Conservation (phyloP, 2,113 vertebrate species). For the Phaethornis superciliosus region DNA sequence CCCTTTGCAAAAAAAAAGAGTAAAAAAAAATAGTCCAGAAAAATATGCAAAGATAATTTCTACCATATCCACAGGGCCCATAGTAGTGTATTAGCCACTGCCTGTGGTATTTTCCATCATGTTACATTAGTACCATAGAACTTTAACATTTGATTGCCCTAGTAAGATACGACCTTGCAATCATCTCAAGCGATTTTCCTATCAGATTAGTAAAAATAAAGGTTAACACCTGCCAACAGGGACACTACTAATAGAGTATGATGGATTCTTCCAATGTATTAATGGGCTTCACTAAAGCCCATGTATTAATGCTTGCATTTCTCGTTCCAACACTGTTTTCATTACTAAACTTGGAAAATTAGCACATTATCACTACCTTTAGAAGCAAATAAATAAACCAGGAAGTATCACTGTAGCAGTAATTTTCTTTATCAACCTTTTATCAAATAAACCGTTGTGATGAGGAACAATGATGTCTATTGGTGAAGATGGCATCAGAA, state of each 20-base stretch:
- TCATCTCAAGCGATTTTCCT: constrained; percentile 64
- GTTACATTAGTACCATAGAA: constrained; percentile 49
- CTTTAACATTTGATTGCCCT: constrained; percentile 53
- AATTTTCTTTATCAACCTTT: not conserved
- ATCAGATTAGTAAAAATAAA: constrained; percentile 66
- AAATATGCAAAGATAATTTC: constrained; percentile 5
- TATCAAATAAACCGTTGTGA: not conserved
- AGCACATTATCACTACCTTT: not conserved
- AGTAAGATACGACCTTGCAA: constrained; percentile 59
- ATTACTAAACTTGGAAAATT: constrained; percentile 2
- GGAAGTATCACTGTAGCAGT: not conserved
- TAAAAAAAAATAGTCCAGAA: not conserved
- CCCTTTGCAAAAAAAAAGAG: not conserved
- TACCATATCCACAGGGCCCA: not conserved
- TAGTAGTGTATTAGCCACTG: constrained; percentile 43
- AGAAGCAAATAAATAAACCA: not conserved
- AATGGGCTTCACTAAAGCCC: no score
- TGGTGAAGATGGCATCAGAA: not conserved
- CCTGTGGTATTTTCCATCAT: constrained; percentile 42
- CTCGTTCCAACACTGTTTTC: constrained; percentile 35
- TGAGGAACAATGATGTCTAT: not conserved
- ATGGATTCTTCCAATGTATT: constrained; percentile 22
- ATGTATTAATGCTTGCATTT: not conserved
- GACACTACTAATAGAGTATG: constrained; percentile 39
- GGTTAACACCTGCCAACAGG: constrained; percentile 28